A percentile compares a stretch with the other conserved stretches of the same genome.
These are phyloP conservation scores for Argynnis bischoffii DNA, from an alignment of 2,888 invertebrate species.

Conservation along the genomic window DNA sequence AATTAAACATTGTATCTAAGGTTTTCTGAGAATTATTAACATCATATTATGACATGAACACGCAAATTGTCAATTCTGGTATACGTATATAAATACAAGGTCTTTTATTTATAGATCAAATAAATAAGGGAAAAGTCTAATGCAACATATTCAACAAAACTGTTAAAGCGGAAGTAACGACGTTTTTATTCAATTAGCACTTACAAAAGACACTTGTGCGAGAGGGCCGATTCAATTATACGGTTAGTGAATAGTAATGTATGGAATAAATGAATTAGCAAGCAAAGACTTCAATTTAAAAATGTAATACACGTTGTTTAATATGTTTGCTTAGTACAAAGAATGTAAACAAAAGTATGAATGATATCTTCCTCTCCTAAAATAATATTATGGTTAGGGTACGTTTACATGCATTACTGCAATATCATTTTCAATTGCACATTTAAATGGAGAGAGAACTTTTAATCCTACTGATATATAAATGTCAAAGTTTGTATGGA, in stretches of 20 bases:
- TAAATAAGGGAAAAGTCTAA: slow-evolving; percentile 16
- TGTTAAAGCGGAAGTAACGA: slow-evolving; percentile 19
- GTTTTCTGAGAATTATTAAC: too few species aligned
- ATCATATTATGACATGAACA: not conserved
- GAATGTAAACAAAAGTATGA: not conserved
- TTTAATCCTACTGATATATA: too few species aligned
- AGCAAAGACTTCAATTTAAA: slow-evolving; percentile 31
- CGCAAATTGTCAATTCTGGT: not conserved
- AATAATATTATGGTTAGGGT: slow-evolving; percentile 10
- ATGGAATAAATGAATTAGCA: slow-evolving; percentile 29
- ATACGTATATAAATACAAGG: too few species aligned
- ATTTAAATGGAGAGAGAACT: too few species aligned
- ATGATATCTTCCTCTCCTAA: not conserved
- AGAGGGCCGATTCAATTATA: slow-evolving; percentile 57
- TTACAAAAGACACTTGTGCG: slow-evolving; percentile 31
- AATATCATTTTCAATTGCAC: too few species aligned
- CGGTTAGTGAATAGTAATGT: slow-evolving; percentile 46
- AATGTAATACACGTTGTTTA: slow-evolving; percentile 31
- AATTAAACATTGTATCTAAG: too few species aligned
- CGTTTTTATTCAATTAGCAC: slow-evolving; percentile 30
- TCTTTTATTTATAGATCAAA: not conserved
- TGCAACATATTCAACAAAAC: slow-evolving; percentile 6
- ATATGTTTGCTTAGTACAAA: slow-evolving; percentile 12
- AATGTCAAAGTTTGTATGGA: too few species aligned
- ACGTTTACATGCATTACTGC: too few species aligned